phyloP scores from a whole-genome alignment of 2,113 vertebrate genomes.

The Xiphorhynchus elegans region DNA sequence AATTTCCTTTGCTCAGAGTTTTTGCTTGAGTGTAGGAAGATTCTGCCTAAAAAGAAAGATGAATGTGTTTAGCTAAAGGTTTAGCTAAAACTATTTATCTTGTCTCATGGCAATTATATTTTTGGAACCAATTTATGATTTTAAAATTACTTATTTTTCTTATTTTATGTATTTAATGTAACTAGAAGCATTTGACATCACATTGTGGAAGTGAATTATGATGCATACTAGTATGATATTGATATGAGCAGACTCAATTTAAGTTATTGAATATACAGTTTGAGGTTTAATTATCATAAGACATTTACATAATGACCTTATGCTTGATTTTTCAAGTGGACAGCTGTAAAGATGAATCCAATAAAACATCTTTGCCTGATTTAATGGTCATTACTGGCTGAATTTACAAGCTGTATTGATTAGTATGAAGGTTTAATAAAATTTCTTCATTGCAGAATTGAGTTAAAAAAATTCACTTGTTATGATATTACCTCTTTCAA shows the following conservation, averaged over 20 bases:
- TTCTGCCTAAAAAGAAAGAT: background rate
- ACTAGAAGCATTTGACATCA: background rate
- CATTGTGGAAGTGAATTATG: background rate
- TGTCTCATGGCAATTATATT: background rate
- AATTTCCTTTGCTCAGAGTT: background rate
- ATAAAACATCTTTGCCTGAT: background rate
- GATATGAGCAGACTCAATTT: background rate
- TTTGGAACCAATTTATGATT: background rate
- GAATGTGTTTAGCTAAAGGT: background rate
- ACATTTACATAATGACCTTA: background rate
- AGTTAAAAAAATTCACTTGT: background rate
- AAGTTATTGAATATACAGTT: background rate
- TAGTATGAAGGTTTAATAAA: background rate
- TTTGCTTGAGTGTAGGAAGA: background rate
- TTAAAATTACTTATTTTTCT: background rate
- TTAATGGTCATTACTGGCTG: background rate
- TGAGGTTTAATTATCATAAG: background rate
- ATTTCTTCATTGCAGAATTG: background rate
- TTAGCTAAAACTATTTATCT: background rate
- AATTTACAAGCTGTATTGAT: background rate
- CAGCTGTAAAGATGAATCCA: background rate
- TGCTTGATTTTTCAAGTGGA: background rate
- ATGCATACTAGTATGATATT: background rate
- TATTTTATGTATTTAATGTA: background rate
- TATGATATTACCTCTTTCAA: background rate